These are phyloP conservation scores for Altica lythri DNA, from an alignment of 2,888 invertebrate genomes.

Conservation along the genomic window DNA sequence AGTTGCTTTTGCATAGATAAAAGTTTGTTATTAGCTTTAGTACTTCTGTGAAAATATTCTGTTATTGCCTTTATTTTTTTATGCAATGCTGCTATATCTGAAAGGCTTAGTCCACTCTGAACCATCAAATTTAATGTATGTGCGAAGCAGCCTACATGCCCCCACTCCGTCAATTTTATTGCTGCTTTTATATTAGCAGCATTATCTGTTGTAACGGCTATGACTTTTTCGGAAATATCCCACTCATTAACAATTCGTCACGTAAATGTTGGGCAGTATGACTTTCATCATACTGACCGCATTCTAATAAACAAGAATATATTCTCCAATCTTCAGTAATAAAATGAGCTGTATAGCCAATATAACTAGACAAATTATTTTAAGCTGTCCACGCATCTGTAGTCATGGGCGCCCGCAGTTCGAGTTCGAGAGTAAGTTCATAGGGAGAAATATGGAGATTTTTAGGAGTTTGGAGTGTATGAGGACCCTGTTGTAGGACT, in stretches of 20 bases:
- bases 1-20: too few relatives aligned
- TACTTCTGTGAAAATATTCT: constrained; percentile 21
- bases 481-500: too few relatives aligned
- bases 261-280: neutral
- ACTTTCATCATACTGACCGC: neutral
- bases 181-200: constrained; percentile 23
- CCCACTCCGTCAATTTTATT: constrained; percentile 10
- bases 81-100: neutral
- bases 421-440: too few relatives aligned
- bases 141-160: neutral
- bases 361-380: neutral
- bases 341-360: neutral
- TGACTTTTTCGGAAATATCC: constrained; percentile 5
- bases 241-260: neutral
- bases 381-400: neutral
- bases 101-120: constrained; percentile 12
- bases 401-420: too few relatives aligned
- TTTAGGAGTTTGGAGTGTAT: too few relatives aligned
- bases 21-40: too few relatives aligned
- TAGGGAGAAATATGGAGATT: too few relatives aligned
- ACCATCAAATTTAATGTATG: neutral
- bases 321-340: neutral
- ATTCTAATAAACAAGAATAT: neutral
- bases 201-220: constrained; percentile 18
- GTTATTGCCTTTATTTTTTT: constrained; percentile 18